Evolutionary conservation across 2,113 vertebrate genomes (phyloP).

Genomic region (Eulacestoma nigropectus): DNA sequence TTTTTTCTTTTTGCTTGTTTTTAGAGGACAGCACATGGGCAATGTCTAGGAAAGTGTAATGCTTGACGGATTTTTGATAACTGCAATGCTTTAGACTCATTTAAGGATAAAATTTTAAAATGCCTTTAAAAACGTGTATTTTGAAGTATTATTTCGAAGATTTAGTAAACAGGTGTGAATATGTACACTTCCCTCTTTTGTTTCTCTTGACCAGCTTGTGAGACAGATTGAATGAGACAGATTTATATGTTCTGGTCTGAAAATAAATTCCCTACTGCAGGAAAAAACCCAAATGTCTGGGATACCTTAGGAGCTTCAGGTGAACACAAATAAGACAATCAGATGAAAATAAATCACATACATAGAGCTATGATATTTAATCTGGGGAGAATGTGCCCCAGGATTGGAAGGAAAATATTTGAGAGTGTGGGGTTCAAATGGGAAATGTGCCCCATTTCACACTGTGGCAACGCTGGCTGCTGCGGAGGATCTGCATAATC

Average conservation of each 20-base stretch:
- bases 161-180: background rate
- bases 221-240: background rate
- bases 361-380: background rate
- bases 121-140: background rate
- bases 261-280: background rate
- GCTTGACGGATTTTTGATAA: background rate
- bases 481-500: background rate
- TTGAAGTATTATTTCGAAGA: background rate
- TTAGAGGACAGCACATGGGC: background rate
- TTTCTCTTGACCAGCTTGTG: background rate
- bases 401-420: background rate
- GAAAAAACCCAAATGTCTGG: background rate
- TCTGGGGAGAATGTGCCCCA: background rate
- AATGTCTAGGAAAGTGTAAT: background rate
- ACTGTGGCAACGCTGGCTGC: background rate
- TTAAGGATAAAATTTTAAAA: background rate
- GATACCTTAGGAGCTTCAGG: background rate
- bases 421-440: background rate
- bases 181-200: background rate
- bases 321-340: background rate
- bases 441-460: background rate
- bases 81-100: background rate
- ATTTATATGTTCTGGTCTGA: background rate
- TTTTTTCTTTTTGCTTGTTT: background rate
- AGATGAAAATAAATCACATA: background rate